These are phyloP conservation scores for Prenolepis imparis DNA, from an alignment of 2,888 invertebrate species.

Conservation along the genomic window DNA sequence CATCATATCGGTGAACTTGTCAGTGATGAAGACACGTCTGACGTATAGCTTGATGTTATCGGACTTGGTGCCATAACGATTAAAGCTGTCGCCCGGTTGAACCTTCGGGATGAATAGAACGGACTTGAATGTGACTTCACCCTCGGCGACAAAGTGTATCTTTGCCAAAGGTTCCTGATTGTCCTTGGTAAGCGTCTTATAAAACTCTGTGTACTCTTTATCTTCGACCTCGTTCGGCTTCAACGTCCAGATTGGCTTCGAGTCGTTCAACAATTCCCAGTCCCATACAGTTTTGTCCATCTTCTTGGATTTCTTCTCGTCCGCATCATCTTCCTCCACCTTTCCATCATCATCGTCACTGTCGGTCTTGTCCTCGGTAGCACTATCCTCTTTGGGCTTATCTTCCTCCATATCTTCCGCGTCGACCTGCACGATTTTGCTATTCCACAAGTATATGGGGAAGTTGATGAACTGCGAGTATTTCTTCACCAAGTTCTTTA, in stretches of 20 bases:
- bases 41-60: slow-evolving; percentile 99
- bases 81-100: slow-evolving; percentile 97
- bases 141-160: slow-evolving; percentile 99
- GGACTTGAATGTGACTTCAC: slow-evolving; percentile 99
- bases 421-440: slow-evolving; percentile 88
- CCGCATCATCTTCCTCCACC: slow-evolving; percentile 89
- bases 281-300: slow-evolving; percentile 99
- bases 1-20: slow-evolving; percentile 99
- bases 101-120: slow-evolving; percentile 96
- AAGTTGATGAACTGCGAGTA: slow-evolving; percentile 99
- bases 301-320: slow-evolving; percentile 93
- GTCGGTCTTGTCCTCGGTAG: slow-evolving; percentile 78
- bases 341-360: slow-evolving; percentile 88
- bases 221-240: slow-evolving; percentile 95
- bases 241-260: slow-evolving; percentile 99
- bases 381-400: slow-evolving; percentile 89
- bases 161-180: slow-evolving; percentile 93
- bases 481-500: slow-evolving; percentile 96
- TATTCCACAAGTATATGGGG: slow-evolving; percentile 98
- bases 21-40: slow-evolving; percentile 99
- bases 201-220: slow-evolving; percentile 97
- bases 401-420: slow-evolving; percentile 88
- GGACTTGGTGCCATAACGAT: slow-evolving; percentile 96
- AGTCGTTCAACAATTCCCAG: slow-evolving; percentile 98
- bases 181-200: slow-evolving; percentile 97